Evolutionary conservation across 2,113 vertebrate genomes (phyloP).

Genomic region (Eira barbara): DNA sequence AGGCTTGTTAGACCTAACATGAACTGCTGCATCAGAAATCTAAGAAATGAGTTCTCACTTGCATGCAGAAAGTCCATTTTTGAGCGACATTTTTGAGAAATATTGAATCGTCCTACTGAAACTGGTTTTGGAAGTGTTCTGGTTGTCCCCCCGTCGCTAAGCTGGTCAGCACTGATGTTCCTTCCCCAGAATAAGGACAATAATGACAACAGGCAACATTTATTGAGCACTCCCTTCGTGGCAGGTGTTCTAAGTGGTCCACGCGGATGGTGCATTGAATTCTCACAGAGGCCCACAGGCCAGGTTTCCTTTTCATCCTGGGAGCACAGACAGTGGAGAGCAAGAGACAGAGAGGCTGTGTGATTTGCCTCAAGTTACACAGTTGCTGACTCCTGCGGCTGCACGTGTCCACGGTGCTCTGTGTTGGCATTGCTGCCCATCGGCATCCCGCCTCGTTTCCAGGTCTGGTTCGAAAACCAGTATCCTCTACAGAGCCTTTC

Average conservation of each 20-base stretch:
- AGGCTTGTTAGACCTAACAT: background rate
- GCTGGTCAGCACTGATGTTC: background rate
- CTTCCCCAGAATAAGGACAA: background rate
- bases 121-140: background rate
- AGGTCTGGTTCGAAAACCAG: background rate
- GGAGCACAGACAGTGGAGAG: background rate
- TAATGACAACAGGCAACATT: background rate
- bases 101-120: background rate
- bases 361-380: background rate
- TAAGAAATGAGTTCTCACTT: background rate
- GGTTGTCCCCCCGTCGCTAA: background rate
- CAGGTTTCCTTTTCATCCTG: no score
- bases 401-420: rapidly evolving
- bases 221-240: background rate
- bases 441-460: background rate
- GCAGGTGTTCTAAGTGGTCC: background rate
- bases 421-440: background rate
- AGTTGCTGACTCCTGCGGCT: no score
- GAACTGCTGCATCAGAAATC: background rate
- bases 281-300: background rate
- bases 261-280: background rate
- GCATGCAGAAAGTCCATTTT: background rate
- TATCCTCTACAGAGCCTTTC: background rate
- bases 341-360: background rate
- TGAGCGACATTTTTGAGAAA: background rate